Conservation (phyloP, 2,797 vertebrate genomes). For the Notolabrus celidotus region DNA sequence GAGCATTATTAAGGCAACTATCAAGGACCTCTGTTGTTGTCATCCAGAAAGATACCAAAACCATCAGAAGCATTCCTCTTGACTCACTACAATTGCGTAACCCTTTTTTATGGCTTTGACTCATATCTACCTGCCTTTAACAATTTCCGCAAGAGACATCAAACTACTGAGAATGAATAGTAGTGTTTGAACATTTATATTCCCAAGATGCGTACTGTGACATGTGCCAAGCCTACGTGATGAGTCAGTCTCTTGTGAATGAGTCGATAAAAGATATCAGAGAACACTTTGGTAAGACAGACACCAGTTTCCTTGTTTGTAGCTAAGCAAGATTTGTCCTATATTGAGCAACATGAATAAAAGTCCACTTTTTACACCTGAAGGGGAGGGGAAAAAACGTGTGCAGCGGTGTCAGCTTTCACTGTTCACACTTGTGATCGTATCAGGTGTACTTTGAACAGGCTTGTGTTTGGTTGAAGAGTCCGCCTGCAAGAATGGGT, state of each 20-base stretch:
- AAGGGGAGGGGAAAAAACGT: constrained; percentile 4
- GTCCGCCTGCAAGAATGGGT: constrained; percentile 61
- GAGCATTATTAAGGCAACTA: background rate
- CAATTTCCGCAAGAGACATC: background rate
- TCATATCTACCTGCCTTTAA: background rate
- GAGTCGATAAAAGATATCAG: background rate
- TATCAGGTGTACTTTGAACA: constrained; percentile 84
- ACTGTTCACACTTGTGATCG: constrained; percentile 60
- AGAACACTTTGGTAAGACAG: background rate
- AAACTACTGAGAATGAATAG: constrained; percentile 4
- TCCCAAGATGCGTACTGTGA: constrained; percentile 11
- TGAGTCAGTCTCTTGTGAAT: constrained; percentile 38
- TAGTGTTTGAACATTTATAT: constrained; percentile 17
- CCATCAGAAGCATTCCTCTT: background rate
- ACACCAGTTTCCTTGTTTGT: constrained; percentile 3
- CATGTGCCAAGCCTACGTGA: background rate
- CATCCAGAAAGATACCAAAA: background rate
- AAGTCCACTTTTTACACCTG: constrained; percentile 13
- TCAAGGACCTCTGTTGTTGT: background rate
- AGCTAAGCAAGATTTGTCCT: background rate
- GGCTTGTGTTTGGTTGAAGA: constrained; percentile 74
- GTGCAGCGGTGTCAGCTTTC: constrained; percentile 66
- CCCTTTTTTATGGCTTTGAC: constrained; percentile 1
- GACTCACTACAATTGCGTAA: constrained; percentile 7
- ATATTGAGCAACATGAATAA: constrained; percentile 35